These are phyloP conservation scores for Drosophila neotestacea DNA, from an alignment of 2,888 invertebrate species.

Conservation along the genomic window DNA sequence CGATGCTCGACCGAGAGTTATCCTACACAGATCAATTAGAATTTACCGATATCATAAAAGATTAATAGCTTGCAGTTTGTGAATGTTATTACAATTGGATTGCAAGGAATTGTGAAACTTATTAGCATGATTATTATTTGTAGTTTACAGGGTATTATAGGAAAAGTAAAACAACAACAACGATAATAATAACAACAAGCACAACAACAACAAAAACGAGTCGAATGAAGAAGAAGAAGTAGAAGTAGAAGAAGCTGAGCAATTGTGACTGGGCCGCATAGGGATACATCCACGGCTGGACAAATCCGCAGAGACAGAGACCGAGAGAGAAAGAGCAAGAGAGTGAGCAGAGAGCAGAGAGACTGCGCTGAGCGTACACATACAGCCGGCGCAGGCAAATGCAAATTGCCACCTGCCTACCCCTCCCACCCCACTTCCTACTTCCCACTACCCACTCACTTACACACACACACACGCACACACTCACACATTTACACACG, in stretches of 20 bases:
- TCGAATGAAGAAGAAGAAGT: neutral
- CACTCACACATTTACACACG: slow-evolving; percentile 19
- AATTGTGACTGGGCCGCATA: slow-evolving; percentile 43
- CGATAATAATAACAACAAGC: slow-evolving; percentile 24
- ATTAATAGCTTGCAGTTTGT: neutral
- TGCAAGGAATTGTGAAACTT: neutral
- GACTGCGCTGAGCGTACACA: slow-evolving; percentile 23
- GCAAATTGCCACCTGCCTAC: slow-evolving; percentile 56
- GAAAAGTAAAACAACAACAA: slow-evolving; percentile 17
- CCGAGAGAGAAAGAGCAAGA: slow-evolving; percentile 15
- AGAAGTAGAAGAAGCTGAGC: slow-evolving; percentile 9
- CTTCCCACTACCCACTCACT: neutral
- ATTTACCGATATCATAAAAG: neutral
- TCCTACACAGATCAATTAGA: neutral
- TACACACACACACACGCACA: slow-evolving; percentile 16
- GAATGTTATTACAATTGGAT: neutral
- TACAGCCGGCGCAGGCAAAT: slow-evolving; percentile 59
- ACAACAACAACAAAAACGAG: slow-evolving; percentile 24
- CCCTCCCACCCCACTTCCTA: neutral
- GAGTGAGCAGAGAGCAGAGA: slow-evolving; percentile 18
- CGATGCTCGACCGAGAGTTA: neutral
- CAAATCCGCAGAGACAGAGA: slow-evolving; percentile 26
- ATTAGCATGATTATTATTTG: neutral
- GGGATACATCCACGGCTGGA: slow-evolving; percentile 72
- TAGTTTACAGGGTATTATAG: slow-evolving; percentile 3